Evolutionary conservation across 2,888 invertebrate genomes (phyloP).

Genomic region (Brachyopa scutellaris): DNA sequence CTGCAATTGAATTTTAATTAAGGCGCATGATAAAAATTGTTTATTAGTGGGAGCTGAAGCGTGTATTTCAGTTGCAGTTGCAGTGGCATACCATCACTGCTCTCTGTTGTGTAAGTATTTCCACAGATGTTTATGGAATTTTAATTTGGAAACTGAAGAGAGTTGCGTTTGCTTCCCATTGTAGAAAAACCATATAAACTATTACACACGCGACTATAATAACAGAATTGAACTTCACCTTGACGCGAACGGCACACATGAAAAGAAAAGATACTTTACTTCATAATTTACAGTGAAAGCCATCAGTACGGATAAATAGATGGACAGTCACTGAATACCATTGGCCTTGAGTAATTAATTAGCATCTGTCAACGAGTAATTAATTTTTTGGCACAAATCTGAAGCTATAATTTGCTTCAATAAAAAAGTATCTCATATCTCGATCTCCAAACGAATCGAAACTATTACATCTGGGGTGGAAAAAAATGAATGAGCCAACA

Average conservation of each 20-base stretch:
- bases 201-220: slow-evolving; percentile 7
- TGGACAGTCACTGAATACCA: slow-evolving; percentile 15
- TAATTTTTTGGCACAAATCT: slow-evolving; percentile 22
- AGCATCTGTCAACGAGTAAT: slow-evolving; percentile 50
- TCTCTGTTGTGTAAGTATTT: slow-evolving; percentile 26
- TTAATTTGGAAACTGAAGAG: slow-evolving; percentile 14
- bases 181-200: background rate
- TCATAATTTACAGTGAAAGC: background rate
- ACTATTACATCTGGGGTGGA: background rate
- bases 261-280: slow-evolving; percentile 17
- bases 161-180: background rate
- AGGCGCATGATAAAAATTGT: slow-evolving; percentile 48
- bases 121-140: slow-evolving; percentile 42
- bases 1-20: slow-evolving; percentile 72
- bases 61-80: slow-evolving; percentile 36
- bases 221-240: slow-evolving; percentile 68
- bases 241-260: slow-evolving; percentile 31
- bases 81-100: slow-evolving; percentile 31
- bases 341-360: slow-evolving; percentile 53
- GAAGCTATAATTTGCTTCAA: background rate
- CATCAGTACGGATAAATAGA: background rate
- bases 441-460: slow-evolving; percentile 17
- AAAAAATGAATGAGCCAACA: background rate
- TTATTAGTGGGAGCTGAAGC: slow-evolving; percentile 24
- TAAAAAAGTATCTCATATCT: background rate